Conservation (phyloP, 2,113 vertebrate genomes). For the Grantiella picta region DNA sequence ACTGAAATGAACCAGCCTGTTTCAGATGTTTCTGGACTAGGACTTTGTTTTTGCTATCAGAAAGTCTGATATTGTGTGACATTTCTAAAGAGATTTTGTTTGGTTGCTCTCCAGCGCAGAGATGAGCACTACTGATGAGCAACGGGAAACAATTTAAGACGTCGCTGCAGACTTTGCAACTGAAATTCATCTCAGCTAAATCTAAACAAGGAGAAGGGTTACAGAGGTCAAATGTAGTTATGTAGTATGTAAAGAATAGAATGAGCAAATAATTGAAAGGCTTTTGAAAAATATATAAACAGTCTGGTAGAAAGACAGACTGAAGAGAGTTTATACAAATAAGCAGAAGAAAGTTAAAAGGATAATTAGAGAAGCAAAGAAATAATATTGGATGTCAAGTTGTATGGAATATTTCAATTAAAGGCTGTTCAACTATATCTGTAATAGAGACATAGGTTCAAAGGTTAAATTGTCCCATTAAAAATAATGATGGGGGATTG, state of each 20-base stretch:
- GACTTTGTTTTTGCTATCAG: background rate
- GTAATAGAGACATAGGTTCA: constrained; percentile 16
- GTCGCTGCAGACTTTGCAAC: background rate
- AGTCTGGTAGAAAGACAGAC: constrained; percentile 48
- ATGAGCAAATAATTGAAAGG: constrained; percentile 47
- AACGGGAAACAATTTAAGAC: background rate
- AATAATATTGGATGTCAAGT: constrained; percentile 50
- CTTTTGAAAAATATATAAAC: constrained; percentile 59
- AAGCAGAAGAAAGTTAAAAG: constrained; percentile 59
- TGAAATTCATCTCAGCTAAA: constrained; percentile 33
- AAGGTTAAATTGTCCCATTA: constrained; percentile 45
- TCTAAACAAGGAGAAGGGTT: constrained; percentile 38
- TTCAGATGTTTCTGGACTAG: background rate
- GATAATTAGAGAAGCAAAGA: constrained; percentile 39
- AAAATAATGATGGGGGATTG: constrained; percentile 12
- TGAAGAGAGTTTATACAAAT: constrained; percentile 53
- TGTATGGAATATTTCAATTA: constrained; percentile 51
- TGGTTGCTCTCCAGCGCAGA: background rate
- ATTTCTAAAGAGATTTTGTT: background rate
- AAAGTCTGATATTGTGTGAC: background rate
- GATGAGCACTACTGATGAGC: background rate
- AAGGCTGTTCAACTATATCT: constrained; percentile 18
- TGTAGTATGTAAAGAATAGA: constrained; percentile 36
- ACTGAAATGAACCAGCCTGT: background rate
- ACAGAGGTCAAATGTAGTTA: constrained; percentile 45